Conservation (phyloP, 2,888 invertebrate genomes). For the Apotomis turbidana region DNA sequence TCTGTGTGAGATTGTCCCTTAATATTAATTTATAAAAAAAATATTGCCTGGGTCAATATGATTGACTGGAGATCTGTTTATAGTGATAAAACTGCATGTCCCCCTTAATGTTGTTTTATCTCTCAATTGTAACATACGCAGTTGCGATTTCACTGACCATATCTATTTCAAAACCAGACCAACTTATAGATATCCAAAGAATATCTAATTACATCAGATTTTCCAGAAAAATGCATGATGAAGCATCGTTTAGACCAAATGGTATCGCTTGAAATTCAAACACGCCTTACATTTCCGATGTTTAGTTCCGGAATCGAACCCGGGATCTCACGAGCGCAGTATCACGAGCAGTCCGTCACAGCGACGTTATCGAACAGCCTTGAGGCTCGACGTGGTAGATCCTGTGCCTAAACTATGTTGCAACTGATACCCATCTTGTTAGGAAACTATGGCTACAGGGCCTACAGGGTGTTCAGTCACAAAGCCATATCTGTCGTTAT, state of each 20-base stretch:
- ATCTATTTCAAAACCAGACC: no score
- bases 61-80: no score
- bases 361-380: slow-evolving; percentile 38
- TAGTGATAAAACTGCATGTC: no score
- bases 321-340: slow-evolving; percentile 50
- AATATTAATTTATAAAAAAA: no score
- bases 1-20: no score
- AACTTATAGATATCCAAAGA: no score
- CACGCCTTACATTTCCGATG: not conserved
- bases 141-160: no score
- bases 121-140: no score
- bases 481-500: no score
- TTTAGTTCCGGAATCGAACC: slow-evolving; percentile 43
- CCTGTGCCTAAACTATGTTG: slow-evolving; percentile 7
- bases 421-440: slow-evolving; percentile 2
- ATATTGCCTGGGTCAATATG: no score
- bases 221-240: not conserved
- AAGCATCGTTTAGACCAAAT: not conserved
- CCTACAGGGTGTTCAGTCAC: not conserved
- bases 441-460: not conserved
- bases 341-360: slow-evolving; percentile 40
- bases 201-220: no score
- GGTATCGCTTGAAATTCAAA: slow-evolving; percentile 36
- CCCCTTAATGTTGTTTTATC: no score
- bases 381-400: slow-evolving; percentile 28